These are phyloP conservation scores for Forbesichthys agassizii DNA, from an alignment of 2,113 vertebrate species.

Conservation along the genomic window DNA sequence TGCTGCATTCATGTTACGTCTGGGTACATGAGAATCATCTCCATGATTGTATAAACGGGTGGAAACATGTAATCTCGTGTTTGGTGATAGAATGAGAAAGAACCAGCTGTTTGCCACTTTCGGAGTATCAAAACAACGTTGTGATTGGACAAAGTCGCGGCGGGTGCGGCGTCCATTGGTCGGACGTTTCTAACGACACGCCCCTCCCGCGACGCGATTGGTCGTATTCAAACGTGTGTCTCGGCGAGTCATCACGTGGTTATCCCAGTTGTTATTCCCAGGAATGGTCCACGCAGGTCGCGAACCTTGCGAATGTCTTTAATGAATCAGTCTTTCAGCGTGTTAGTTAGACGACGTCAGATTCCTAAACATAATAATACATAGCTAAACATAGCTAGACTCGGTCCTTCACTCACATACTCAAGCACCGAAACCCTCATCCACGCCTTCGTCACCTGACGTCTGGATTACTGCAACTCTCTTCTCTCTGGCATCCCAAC, in stretches of 20 bases:
- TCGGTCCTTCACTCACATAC: no score
- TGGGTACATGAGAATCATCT: not conserved
- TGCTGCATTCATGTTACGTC: constrained; percentile 16
- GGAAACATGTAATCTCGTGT: not conserved
- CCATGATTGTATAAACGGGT: no score
- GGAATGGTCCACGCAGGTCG: constrained; percentile 24
- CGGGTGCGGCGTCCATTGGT: constrained; percentile 32
- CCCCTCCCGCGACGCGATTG: constrained; percentile 48
- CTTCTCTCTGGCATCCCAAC: no score
- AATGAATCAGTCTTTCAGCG: no score
- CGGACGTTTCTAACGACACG: accelerated
- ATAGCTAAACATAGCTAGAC: no score
- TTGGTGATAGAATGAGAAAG: not conserved
- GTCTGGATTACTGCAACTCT: no score
- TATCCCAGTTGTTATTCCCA: constrained; percentile 5
- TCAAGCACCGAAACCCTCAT: no score
- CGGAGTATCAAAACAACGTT: constrained; percentile 65
- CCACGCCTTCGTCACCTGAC: no score
- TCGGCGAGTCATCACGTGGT: not conserved
- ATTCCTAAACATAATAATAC: no score
- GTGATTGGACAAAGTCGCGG: constrained; percentile 50
- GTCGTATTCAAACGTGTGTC: constrained; percentile 40
- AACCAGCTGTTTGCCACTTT: constrained; percentile 41
- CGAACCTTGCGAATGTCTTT: no score
- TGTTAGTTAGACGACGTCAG: no score